Percentiles rank a stretch among this genome's conserved stretches.
Evolutionary conservation across 2,113 vertebrate species (phyloP).

Genomic region (Donacobius atricapilla): DNA sequence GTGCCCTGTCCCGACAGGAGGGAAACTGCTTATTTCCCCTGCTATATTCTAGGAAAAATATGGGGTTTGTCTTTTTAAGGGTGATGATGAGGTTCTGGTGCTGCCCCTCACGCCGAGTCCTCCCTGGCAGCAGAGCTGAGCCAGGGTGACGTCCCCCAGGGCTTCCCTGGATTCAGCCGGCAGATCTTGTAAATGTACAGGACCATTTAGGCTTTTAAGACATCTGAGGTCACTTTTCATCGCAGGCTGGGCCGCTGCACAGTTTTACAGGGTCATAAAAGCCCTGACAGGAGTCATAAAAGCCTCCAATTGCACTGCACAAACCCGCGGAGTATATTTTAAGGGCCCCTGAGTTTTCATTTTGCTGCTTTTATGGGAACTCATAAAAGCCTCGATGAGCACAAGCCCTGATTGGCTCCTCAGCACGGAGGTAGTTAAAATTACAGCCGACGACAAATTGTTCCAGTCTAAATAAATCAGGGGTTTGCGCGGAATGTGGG

Average conservation of each 20-base stretch:
- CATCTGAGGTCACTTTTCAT: constrained; percentile 74
- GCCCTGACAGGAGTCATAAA: constrained; percentile 84
- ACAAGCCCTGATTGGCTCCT: constrained; percentile 75
- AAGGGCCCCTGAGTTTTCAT: constrained; percentile 87
- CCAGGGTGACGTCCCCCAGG: neutral
- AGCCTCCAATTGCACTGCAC: constrained; percentile 80
- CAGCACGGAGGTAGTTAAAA: constrained; percentile 81
- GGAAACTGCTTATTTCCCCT: neutral
- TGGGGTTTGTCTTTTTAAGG: neutral
- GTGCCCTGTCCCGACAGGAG: neutral
- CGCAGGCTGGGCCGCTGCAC: constrained; percentile 72
- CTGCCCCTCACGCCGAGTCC: neutral
- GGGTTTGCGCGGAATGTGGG: constrained; percentile 22
- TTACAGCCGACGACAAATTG: constrained; percentile 84
- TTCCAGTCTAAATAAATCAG: constrained; percentile 80
- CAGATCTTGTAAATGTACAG: constrained; percentile 70
- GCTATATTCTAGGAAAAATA: accelerated
- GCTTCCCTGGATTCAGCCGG: constrained; percentile 28
- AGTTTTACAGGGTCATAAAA: constrained; percentile 84
- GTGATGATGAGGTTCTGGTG: too few relatives aligned
- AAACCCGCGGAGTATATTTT: constrained; percentile 84
- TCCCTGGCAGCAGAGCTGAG: neutral
- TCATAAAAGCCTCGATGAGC: constrained; percentile 77
- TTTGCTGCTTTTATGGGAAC: constrained; percentile 84
- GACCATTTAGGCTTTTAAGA: constrained; percentile 79